Percentiles rank a stretch among this genome's conserved stretches.
These are phyloP conservation scores for Orycteropus afer DNA, from an alignment of 2,113 vertebrate species.

Conservation along the genomic window DNA sequence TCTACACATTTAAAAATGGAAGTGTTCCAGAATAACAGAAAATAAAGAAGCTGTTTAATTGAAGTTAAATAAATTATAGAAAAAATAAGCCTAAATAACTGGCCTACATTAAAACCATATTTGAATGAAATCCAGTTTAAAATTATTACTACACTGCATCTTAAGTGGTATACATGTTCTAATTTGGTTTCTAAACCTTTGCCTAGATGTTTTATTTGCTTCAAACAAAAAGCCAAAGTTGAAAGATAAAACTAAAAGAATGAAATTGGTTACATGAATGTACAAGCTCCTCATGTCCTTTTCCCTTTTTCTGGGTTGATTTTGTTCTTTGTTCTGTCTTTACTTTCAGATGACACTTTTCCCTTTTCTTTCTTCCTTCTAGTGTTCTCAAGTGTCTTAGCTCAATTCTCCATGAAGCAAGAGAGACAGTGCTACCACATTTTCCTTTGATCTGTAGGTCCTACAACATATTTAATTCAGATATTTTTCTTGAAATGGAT, in stretches of 20 bases:
- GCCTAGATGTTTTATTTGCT: neutral
- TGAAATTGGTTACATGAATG: neutral
- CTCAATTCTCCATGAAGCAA: neutral
- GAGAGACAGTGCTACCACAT: neutral
- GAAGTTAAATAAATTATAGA: neutral
- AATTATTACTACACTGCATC: neutral
- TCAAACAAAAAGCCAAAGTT: neutral
- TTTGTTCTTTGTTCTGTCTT: neutral
- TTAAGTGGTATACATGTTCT: neutral
- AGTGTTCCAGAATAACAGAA: conserved; percentile 14
- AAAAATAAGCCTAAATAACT: neutral
- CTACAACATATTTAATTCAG: too few relatives aligned
- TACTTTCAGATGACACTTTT: neutral
- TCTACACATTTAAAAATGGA: neutral
- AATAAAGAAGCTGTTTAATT: conserved; percentile 38
- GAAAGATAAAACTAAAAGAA: neutral
- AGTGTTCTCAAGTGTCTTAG: neutral
- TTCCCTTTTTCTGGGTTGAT: neutral
- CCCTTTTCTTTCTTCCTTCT: neutral
- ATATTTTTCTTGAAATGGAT: neutral
- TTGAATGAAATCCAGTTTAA: neutral
- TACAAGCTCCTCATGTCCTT: neutral
- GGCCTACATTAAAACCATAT: neutral
- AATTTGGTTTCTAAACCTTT: neutral
- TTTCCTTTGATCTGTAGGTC: neutral